phyloP scores from a whole-genome alignment of 2,797 vertebrate genomes.

The Melanotaenia nigrans region DNA sequence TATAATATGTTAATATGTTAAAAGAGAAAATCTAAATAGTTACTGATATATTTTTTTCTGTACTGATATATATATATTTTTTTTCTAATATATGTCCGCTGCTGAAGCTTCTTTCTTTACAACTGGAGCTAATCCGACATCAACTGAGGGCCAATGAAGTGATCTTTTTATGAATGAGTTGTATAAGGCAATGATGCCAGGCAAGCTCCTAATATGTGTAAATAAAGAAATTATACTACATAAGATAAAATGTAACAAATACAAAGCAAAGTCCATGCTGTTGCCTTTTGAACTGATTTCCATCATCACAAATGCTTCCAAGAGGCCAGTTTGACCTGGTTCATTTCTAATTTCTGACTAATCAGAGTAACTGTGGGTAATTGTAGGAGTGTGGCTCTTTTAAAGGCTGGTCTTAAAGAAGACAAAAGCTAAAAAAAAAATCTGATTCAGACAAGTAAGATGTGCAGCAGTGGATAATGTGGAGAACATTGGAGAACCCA shows the following conservation, averaged over 20 bases:
- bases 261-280: neutral
- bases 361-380: too few species aligned
- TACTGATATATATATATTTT: too few species aligned
- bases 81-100: constrained; percentile 11
- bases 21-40: constrained; percentile 5
- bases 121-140: neutral
- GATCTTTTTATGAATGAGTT: neutral
- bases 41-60: too few species aligned
- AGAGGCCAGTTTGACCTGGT: too few species aligned
- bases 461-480: neutral
- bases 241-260: neutral
- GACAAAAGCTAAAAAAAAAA: too few species aligned
- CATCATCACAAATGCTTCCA: too few species aligned
- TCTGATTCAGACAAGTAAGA: too few species aligned
- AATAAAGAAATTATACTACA: neutral
- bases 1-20: neutral
- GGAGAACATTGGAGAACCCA: neutral
- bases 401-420: neutral
- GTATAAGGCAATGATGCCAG: neutral
- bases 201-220: too few species aligned
- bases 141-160: neutral
- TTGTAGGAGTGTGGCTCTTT: neutral
- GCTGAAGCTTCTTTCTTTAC: neutral
- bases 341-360: too few species aligned
- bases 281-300: too few species aligned